Evolutionary conservation across 2,797 vertebrate species (phyloP).

Genomic region (Notamacropus eugenii): DNA sequence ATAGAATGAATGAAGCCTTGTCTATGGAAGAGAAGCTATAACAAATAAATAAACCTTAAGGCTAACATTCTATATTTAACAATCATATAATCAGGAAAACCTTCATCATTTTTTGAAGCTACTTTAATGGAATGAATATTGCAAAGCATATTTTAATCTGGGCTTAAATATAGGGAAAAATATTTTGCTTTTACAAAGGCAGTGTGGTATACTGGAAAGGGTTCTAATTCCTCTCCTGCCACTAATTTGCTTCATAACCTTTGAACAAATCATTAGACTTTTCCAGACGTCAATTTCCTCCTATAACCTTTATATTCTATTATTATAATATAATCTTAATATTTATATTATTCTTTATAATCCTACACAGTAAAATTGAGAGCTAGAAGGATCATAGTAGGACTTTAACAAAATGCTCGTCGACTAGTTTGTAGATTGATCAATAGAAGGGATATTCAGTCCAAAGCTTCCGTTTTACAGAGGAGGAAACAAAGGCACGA

Average conservation of each 20-base stretch:
- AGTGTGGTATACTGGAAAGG: neutral
- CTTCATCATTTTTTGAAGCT: neutral
- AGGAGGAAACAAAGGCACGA: neutral
- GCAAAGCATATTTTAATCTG: neutral
- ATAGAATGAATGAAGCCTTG: conserved; percentile 35
- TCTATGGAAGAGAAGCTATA: conserved; percentile 10
- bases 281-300: neutral
- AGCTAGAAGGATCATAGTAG: neutral
- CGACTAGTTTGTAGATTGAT: neutral
- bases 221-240: neutral
- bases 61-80: conserved; percentile 21
- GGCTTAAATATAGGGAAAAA: neutral
- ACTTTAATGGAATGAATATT: neutral
- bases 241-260: neutral
- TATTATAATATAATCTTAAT: no score
- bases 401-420: neutral
- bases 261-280: neutral
- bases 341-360: no score
- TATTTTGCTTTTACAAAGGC: neutral
- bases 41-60: conserved; percentile 1
- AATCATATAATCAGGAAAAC: conserved; percentile 20
- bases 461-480: neutral
- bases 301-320: neutral
- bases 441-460: neutral
- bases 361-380: neutral